Base-by-base conservation (phyloP, 1,140 invertebrate genomes). In the Chelonus insularis region DNA sequence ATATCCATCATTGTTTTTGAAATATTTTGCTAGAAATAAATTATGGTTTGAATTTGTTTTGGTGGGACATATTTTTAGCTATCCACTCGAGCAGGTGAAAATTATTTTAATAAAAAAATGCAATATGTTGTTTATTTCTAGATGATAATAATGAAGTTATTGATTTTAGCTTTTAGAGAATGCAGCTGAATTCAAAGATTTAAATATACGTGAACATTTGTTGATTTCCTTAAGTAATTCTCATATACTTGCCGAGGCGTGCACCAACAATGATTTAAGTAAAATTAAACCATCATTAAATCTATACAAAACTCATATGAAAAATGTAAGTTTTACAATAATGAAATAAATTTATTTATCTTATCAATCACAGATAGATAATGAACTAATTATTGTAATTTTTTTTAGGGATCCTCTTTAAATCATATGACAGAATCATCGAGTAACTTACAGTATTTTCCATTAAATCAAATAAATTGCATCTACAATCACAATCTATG, bases 1-100 rank as follows among this genome's bases (percentile, higher is more conserved):
- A 18, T 68, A 86, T 18, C 87, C 88, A 1, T 81, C 83, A 62
- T 68, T 68, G 47, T 82, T 86, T 52, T 69, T 87, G 11, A 83
- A 76, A 65, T 77, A 83, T 65, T 85, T 86, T 57, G 82, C 86
- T 5, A 72, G 70, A 36, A 70, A 81, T 1, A 83, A 87, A 71
- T 76, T 82, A 16, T 89, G 87, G 87, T 84, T 88, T 56, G 83
- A 85, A 48, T 89, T 89, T 71, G 68, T 87, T 29, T 70, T 88
- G 23, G 86, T 86, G 51, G 82, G 82, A 7, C 84, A 89, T 60
- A 82, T 87, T 7, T 87, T 87, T 68, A 75, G 84, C 54, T 89
- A 89, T 75, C 84, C 87, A 1, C 55, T 82, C 11, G 67, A 81
- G 8, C 84, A 87, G 72, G 84, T 88, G 74, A 55, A 37, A 18